These are phyloP conservation scores for Agriopis marginaria DNA, from an alignment of 2,888 invertebrate genomes.

Conservation along the genomic window DNA sequence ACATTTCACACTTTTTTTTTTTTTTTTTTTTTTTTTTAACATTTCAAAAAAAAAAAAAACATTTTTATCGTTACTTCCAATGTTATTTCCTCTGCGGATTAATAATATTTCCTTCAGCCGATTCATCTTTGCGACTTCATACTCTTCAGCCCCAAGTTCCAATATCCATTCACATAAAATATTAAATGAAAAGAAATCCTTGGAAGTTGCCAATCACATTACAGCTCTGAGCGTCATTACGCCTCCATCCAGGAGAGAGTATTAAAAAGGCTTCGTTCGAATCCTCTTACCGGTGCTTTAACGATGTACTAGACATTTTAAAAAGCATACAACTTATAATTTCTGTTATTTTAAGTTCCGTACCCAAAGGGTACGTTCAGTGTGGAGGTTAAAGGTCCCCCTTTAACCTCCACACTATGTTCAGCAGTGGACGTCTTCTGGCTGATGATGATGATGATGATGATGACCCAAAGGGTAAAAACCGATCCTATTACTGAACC, in stretches of 20 bases:
- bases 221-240: slow-evolving; percentile 31
- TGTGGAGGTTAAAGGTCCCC: too few relatives aligned
- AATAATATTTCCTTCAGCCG: slow-evolving; percentile 11
- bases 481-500: too few relatives aligned
- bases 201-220: slow-evolving; percentile 36
- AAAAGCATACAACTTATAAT: slow-evolving; percentile 14
- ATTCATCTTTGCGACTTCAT: slow-evolving; percentile 16
- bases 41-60: too few relatives aligned
- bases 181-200: slow-evolving; percentile 38
- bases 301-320: slow-evolving; percentile 24
- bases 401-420: too few relatives aligned
- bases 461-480: too few relatives aligned
- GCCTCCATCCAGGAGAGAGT: slow-evolving; percentile 12
- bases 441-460: too few relatives aligned
- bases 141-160: slow-evolving; percentile 8
- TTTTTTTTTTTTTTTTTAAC: too few relatives aligned
- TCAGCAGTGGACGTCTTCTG: too few relatives aligned
- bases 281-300: slow-evolving; percentile 29
- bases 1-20: too few relatives aligned
- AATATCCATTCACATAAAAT: slow-evolving; percentile 34
- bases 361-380: too few relatives aligned
- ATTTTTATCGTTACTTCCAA: too few relatives aligned
- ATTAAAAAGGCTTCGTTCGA: slow-evolving; percentile 34
- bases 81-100: slow-evolving; percentile 5
- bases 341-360: too few relatives aligned